Evolutionary conservation across 2,113 vertebrate genomes (phyloP).

Genomic region (Phyllostomus hastatus): DNA sequence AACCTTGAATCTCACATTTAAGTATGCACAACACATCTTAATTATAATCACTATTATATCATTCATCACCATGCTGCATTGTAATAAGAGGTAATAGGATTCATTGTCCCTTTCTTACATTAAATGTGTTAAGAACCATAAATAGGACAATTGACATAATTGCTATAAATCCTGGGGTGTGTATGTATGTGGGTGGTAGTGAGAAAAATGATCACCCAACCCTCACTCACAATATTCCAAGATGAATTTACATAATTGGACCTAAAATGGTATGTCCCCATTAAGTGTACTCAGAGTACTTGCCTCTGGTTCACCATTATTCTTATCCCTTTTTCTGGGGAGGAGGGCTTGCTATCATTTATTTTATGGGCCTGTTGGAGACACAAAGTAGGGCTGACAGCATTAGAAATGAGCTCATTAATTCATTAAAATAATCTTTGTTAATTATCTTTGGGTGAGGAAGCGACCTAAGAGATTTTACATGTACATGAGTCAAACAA

Average conservation of each 20-base stretch:
- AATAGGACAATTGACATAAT: slow-evolving; percentile 85
- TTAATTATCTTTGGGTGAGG: slow-evolving; percentile 5
- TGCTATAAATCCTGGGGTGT: slow-evolving; percentile 78
- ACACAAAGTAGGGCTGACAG: neutral
- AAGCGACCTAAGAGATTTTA: neutral
- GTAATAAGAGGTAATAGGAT: slow-evolving; percentile 81
- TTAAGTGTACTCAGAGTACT: slow-evolving; percentile 60
- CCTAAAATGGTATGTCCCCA: slow-evolving; percentile 78
- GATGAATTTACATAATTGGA: slow-evolving; percentile 80
- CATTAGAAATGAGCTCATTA: slow-evolving; percentile 10
- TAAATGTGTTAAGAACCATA: slow-evolving; percentile 80
- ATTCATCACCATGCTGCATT: slow-evolving; percentile 77
- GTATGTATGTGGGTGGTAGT: slow-evolving; percentile 48
- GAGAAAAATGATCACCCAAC: slow-evolving; percentile 48
- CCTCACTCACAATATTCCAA: slow-evolving; percentile 73
- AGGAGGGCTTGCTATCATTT: neutral
- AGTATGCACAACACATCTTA: slow-evolving; percentile 76
- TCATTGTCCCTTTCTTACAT: slow-evolving; percentile 82
- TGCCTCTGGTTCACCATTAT: slow-evolving; percentile 34
- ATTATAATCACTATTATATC: slow-evolving; percentile 75
- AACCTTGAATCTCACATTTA: slow-evolving; percentile 74
- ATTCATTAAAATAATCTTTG: slow-evolving; percentile 29
- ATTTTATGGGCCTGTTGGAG: neutral
- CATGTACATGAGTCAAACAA: slow-evolving; percentile 12
- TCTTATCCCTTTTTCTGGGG: neutral